Percentiles rank a stretch among this genome's conserved stretches.
Evolutionary conservation across 2,797 vertebrate genomes (phyloP).

Genomic region (Lerista edwardsae): DNA sequence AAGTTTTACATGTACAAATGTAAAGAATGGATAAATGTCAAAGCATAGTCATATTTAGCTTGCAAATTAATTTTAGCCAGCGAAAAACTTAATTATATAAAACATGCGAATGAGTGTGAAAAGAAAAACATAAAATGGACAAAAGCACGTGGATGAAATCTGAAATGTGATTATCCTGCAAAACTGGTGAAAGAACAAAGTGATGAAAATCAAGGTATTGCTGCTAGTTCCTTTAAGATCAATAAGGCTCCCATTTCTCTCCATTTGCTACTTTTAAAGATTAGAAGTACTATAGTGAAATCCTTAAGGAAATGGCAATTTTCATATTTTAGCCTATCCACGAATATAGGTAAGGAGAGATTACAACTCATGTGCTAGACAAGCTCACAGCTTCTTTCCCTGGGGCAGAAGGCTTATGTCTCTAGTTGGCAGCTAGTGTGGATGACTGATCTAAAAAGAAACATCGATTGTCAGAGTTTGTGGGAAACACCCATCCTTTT

Average conservation of each 20-base stretch:
- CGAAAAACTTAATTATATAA: too few species aligned
- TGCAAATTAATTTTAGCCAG: too few species aligned
- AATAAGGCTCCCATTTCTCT: background rate
- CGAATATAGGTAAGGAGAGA: background rate
- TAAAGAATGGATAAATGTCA: too few species aligned
- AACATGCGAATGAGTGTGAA: too few species aligned
- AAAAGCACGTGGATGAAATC: too few species aligned
- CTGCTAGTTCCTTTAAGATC: background rate
- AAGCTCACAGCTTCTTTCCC: rapidly evolving
- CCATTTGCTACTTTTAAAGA: background rate
- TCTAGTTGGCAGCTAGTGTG: constrained; percentile 20
- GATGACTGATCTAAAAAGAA: constrained; percentile 4
- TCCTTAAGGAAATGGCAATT: background rate
- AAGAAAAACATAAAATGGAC: too few species aligned
- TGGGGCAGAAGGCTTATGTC: constrained; percentile 10
- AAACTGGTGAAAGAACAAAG: too few species aligned
- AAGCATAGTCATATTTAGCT: too few species aligned
- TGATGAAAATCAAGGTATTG: too few species aligned
- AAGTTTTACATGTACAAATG: too few species aligned
- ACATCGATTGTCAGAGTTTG: constrained; percentile 21
- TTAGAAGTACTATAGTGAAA: background rate
- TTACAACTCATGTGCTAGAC: constrained; percentile 2
- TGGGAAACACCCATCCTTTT: constrained; percentile 4
- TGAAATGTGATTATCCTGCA: too few species aligned
- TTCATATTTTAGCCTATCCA: background rate